phyloP scores from a whole-genome alignment of 2,888 invertebrate species.

The Volucella zonaria region DNA sequence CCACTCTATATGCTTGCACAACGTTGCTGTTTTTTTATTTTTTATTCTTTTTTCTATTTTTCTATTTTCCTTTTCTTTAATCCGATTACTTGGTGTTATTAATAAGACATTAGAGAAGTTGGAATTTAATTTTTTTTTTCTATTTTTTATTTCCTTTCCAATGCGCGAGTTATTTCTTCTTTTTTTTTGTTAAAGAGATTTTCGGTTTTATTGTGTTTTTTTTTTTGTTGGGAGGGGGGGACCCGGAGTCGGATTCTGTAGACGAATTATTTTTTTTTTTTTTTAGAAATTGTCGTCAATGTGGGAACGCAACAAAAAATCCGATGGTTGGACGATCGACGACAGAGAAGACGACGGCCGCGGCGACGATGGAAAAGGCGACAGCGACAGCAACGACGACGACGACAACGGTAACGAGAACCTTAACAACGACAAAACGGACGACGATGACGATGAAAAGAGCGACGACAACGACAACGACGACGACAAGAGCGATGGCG shows the following conservation, averaged over 20 bases:
- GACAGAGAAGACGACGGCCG: conserved; percentile 40
- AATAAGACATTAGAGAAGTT: conserved; percentile 52
- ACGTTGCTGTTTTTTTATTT: conserved; percentile 63
- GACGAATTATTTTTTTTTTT: conserved; percentile 1
- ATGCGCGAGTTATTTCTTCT: conserved; percentile 1
- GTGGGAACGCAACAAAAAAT: conserved; percentile 64
- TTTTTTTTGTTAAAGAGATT: background rate
- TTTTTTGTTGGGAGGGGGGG: too few species aligned
- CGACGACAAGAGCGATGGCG: conserved; percentile 69
- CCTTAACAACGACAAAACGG: conserved; percentile 54
- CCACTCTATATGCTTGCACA: conserved; percentile 72
- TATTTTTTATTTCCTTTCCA: background rate
- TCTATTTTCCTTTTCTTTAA: conserved; percentile 41
- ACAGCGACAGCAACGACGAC: conserved; percentile 71
- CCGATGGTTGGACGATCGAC: conserved; percentile 64
- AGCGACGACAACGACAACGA: conserved; percentile 32
- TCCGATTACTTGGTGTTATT: conserved; percentile 62
- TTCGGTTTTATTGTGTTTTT: too few species aligned
- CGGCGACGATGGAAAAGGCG: conserved; percentile 47
- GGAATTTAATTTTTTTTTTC: conserved; percentile 7
- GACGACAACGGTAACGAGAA: conserved; percentile 65
- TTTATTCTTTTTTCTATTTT: background rate
- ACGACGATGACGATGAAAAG: conserved; percentile 58
- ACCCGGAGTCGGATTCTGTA: too few species aligned
- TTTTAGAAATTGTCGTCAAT: conserved; percentile 48